Evolutionary conservation across 2,113 vertebrate species (phyloP), one percentile per base, ranked within the genome.

Genomic region (Bubo blakistoni): DNA sequence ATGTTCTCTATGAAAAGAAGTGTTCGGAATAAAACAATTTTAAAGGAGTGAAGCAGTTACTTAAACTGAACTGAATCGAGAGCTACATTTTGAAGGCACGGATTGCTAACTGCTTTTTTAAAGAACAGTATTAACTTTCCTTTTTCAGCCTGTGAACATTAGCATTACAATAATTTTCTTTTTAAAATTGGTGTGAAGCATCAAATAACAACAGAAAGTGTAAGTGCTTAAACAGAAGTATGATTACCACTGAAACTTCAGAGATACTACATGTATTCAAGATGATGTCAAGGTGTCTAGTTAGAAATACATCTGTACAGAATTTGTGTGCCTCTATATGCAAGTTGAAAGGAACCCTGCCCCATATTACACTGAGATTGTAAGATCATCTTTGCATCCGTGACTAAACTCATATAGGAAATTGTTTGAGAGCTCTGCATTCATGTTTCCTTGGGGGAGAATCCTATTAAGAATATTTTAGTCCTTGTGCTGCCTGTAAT

Each of bases 1-100:
- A 96, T 95, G 66, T 97, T 97, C 42, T 94, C 57, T 52, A 32
- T 76, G 67, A 95, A 97, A 96, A 84, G 16, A 78, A 92, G 79
- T 51, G 22, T 70, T 91, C 91, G 54, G 86, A 96, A 87, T 92
- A 76, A 96, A 96, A 81, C 79, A 69, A 83, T 81, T 93, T 84
- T 81, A 81, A 95, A 74, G 58, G 47, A 69, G 40, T 65, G 3
- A 80, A 74, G 30, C 63, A 76, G 25, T 72, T 90, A 55, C 19
- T 71, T 94, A 59, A 89, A 86, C 55, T 15, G 42, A 88, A 73
- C 54, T 36, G 11, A 81, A 80, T 36, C 15, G 24, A 89, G 81
- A 86, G 15, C 25, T 69, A 24, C 21, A 65, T 76, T 82, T 96
- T 91, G 52, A 87, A 92, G 30, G 8, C 54, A 62, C 1, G 15